Base-by-base conservation (phyloP, 1,140 invertebrate species). In the Charaxes varanes region DNA sequence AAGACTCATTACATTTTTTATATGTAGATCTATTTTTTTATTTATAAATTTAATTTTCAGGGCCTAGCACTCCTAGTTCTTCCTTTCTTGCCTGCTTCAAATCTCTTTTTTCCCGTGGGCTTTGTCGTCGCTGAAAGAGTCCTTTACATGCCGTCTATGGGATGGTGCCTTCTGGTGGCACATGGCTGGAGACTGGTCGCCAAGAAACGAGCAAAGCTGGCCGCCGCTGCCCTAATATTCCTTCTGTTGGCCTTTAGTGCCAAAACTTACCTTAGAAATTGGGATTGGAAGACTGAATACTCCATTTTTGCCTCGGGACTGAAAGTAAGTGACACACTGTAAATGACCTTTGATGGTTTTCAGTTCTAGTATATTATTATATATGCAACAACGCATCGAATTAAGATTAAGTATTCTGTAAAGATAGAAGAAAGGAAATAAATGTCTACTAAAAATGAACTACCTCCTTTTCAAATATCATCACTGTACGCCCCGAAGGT, bases 71-170 rank as follows among this genome's bases (percentile, higher is more conserved):
- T 98, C 65, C 87, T 97, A 65, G 90, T 95, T 23, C 84, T 99
- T 26, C 95, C 97, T 41, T 99, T 98, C 80, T 81, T 99, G 38
- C 97, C 97, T 8, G 97, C 97, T 0, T 97, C 95, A 19, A 99
- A 99, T 87, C 86, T 99, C 11, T 97, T 99, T 84, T 97, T 98
- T 66, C 96, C 96, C 0, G 97, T 99, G 42, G 97, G 97, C 3
- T 99, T 99, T 84, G 96, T 99, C 17, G 91, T 99, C 5, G 97
- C 97, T 3, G 97, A 99, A 84, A 86, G 97, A 58, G 93, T 98
- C 18, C 87, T 99, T 0, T 99, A 99, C 79, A 94, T 97, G 83
- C 97, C 97, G 2, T 98, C 96, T 1, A 97, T 99, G 94, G 97
- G 97, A 5, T 98, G 96, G 85, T 98, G 96, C 67, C 90, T 99